Percentiles rank a stretch among this genome's conserved stretches.
Evolutionary conservation across 1,140 invertebrate genomes (phyloP).

Genomic region (Oreohelix idahoensis): DNA sequence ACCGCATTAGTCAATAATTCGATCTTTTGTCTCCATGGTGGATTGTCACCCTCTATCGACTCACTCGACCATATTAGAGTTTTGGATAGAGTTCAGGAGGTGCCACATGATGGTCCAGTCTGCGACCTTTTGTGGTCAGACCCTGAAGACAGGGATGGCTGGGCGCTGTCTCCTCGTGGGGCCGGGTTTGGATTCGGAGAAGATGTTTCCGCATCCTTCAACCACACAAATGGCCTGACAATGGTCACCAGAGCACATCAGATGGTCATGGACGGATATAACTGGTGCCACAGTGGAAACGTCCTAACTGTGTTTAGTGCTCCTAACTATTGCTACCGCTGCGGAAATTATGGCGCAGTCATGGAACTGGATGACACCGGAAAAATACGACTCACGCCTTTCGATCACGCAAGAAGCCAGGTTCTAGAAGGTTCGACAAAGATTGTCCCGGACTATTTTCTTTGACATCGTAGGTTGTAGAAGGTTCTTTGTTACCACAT

Average conservation of each 20-base stretch:
- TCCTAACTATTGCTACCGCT: slow-evolving; percentile 99
- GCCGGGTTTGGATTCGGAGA: slow-evolving; percentile 99
- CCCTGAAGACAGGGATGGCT: slow-evolving; percentile 95
- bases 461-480: neutral
- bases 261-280: slow-evolving; percentile 95
- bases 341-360: slow-evolving; percentile 99
- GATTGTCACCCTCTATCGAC: slow-evolving; percentile 98
- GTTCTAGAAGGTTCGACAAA: neutral
- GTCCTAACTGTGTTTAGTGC: slow-evolving; percentile 99
- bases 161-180: slow-evolving; percentile 98
- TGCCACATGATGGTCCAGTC: slow-evolving; percentile 97
- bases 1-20: slow-evolving; percentile 93
- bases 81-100: slow-evolving; percentile 98
- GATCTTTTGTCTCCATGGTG: slow-evolving; percentile 99
- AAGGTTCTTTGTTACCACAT: too few relatives aligned
- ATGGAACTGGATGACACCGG: slow-evolving; percentile 99
- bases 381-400: slow-evolving; percentile 94
- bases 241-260: slow-evolving; percentile 99
- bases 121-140: slow-evolving; percentile 92
- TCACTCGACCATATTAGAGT: slow-evolving; percentile 99
- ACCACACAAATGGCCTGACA: slow-evolving; percentile 98
- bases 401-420: slow-evolving; percentile 23
- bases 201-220: slow-evolving; percentile 99
- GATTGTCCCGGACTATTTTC: slow-evolving; percentile 34
- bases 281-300: slow-evolving; percentile 99